Evolutionary conservation across 2,113 vertebrate species (phyloP).

Genomic region (Neolamprologus modestus): DNA sequence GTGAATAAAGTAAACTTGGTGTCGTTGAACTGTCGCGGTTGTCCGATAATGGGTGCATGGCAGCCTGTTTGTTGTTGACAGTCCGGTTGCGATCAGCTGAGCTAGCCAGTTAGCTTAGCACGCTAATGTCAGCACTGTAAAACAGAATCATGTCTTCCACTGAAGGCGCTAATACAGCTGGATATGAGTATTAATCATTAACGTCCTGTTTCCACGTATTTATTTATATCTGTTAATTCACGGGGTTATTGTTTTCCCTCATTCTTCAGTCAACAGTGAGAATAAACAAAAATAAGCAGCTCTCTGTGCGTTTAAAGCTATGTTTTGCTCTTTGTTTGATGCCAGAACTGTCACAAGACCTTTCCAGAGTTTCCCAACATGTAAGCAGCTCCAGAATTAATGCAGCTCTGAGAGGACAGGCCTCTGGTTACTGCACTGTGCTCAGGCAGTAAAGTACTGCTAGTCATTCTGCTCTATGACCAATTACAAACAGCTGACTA

Average conservation of each 20-base stretch:
- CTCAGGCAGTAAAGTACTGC: background rate
- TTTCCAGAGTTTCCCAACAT: background rate
- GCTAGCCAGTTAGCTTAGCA: constrained; percentile 6
- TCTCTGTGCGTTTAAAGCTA: background rate
- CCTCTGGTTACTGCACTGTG: background rate
- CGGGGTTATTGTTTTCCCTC: background rate
- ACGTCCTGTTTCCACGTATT: background rate
- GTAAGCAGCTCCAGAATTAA: background rate
- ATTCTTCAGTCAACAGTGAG: background rate
- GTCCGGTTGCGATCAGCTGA: constrained; percentile 14
- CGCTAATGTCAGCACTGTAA: background rate
- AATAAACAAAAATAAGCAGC: background rate
- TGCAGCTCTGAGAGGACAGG: background rate
- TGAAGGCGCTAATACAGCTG: background rate
- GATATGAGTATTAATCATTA: background rate
- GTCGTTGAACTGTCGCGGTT: background rate
- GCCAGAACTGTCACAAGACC: background rate
- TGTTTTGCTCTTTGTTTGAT: background rate
- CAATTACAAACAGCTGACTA: background rate
- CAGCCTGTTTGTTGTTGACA: constrained; percentile 7
- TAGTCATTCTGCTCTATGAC: background rate
- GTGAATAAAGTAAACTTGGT: background rate
- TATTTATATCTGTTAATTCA: background rate
- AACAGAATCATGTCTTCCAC: background rate
- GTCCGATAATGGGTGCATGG: constrained; percentile 32